Percentiles rank a stretch among this genome's conserved stretches.
phyloP scores from a whole-genome alignment of 2,888 invertebrate genomes.

The Ferrisia virgata region DNA sequence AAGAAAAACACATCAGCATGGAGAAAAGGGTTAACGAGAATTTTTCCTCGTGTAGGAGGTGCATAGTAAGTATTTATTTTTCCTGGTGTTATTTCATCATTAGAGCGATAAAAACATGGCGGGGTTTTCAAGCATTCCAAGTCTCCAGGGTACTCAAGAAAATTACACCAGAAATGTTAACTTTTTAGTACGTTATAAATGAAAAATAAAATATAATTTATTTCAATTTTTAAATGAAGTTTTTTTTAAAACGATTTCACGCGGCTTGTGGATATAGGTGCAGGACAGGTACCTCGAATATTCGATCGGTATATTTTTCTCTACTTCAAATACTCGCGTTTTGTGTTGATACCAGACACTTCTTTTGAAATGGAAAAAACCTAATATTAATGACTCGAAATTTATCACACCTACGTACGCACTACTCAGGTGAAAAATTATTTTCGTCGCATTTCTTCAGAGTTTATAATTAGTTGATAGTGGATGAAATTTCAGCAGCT shows the following conservation, averaged over 20 bases:
- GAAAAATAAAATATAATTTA: constrained; percentile 4
- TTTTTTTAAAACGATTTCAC: neutral
- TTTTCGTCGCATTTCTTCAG: neutral
- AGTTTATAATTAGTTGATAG: too few species aligned
- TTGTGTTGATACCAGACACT: neutral
- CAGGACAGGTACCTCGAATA: neutral
- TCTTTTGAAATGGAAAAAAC: neutral
- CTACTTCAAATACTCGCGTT: neutral
- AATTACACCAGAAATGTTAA: neutral
- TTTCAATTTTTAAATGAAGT: neutral
- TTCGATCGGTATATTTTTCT: neutral
- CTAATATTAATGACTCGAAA: neutral
- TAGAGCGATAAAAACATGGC: neutral
- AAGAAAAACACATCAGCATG: neutral
- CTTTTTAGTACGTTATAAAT: constrained; percentile 3
- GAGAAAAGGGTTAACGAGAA: constrained; percentile 7
- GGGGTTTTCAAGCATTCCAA: neutral
- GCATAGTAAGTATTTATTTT: neutral
- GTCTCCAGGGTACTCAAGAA: neutral
- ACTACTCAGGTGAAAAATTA: too few species aligned
- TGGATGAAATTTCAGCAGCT: too few species aligned
- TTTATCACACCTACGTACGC: too few species aligned
- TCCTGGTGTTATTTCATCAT: neutral
- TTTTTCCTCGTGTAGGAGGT: neutral
- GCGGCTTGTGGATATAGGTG: too few species aligned